phyloP scores from a whole-genome alignment of 2,888 invertebrate species.

The Amphipyra tragopoginis region DNA sequence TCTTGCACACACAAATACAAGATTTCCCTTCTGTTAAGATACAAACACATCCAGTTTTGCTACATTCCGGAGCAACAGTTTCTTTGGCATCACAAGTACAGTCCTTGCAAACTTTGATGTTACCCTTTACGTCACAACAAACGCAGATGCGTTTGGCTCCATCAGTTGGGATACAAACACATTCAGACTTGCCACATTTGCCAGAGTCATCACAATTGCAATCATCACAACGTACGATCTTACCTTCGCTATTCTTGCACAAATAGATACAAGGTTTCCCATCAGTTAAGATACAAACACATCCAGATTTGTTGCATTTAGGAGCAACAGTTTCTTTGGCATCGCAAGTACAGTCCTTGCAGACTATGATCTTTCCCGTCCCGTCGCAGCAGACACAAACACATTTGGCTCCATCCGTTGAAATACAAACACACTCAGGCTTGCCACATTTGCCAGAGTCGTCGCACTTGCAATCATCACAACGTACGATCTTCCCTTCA shows the following conservation, averaged over 20 bases:
- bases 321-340: constrained; percentile 12
- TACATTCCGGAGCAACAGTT: constrained; percentile 36
- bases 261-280: constrained; percentile 47
- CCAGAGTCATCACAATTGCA: constrained; percentile 45
- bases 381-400: constrained; percentile 57
- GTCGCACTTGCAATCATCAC: constrained; percentile 54
- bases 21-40: constrained; percentile 51
- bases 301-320: constrained; percentile 32
- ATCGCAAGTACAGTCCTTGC: constrained; percentile 52
- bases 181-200: constrained; percentile 35
- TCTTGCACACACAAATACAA: constrained; percentile 43
- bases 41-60: constrained; percentile 63
- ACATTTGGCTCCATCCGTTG: constrained; percentile 34
- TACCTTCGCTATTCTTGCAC: constrained; percentile 44
- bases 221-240: constrained; percentile 48
- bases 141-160: constrained; percentile 38
- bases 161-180: constrained; percentile 62
- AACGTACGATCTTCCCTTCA: constrained; percentile 48
- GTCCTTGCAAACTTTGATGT: constrained; percentile 30
- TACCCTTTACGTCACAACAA: constrained; percentile 24
- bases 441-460: constrained; percentile 47
- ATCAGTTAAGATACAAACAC: constrained; percentile 46
- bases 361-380: constrained; percentile 13
- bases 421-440: constrained; percentile 13
- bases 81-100: constrained; percentile 31